A percentile compares a stretch with the other conserved stretches of the same genome.
These are phyloP conservation scores for Alsophila aescularia DNA, from an alignment of 2,888 invertebrate genomes.

Conservation along the genomic window DNA sequence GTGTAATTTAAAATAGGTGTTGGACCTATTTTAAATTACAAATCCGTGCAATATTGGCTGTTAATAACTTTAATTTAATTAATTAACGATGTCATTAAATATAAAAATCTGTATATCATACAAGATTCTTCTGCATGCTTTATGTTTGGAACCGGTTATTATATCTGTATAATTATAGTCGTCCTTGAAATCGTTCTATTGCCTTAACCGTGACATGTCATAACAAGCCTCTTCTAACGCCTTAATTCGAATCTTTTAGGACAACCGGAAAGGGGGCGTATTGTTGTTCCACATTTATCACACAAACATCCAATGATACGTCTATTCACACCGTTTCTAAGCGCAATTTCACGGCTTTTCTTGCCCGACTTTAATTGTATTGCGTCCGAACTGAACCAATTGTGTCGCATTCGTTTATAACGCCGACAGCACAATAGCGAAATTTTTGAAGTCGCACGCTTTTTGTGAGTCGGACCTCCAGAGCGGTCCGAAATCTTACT, in stretches of 20 bases:
- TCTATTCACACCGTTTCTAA: constrained; percentile 67
- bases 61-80: too few species aligned
- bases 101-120: too few species aligned
- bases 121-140: too few species aligned
- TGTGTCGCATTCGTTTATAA: constrained; percentile 60
- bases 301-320: constrained; percentile 68
- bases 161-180: constrained; percentile 18
- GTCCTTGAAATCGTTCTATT: constrained; percentile 45
- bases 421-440: constrained; percentile 65
- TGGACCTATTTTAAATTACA: too few species aligned
- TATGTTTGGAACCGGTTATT: too few species aligned
- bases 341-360: constrained; percentile 72
- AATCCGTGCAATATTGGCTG: too few species aligned
- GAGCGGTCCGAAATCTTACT: constrained; percentile 58
- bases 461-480: constrained; percentile 71
- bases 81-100: too few species aligned
- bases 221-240: constrained; percentile 45
- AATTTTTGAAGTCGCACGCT: constrained; percentile 66
- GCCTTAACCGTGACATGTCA: constrained; percentile 50
- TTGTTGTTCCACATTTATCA: constrained; percentile 76
- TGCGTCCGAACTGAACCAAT: constrained; percentile 55
- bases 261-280: constrained; percentile 68
- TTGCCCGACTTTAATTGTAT: constrained; percentile 65
- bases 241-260: constrained; percentile 33
- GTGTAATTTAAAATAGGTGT: too few species aligned